Base-by-base conservation (phyloP, 1,140 invertebrate species). In the Aleiodes sp. region DNA sequence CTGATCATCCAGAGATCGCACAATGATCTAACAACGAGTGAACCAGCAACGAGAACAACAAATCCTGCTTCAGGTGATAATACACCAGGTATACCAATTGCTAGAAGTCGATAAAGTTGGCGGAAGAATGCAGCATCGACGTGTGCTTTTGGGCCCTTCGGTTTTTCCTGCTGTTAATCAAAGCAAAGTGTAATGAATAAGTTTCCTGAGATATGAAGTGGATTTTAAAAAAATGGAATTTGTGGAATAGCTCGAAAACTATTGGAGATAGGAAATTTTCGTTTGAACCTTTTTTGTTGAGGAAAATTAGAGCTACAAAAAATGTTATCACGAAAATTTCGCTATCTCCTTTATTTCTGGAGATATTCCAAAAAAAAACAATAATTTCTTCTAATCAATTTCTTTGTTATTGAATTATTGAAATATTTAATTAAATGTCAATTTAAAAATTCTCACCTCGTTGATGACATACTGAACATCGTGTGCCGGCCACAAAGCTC, bases 1-100 rank as follows among this genome's bases (percentile, higher is more conserved):
- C 95, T 92, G 73, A 99, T 99, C 87, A 99, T 92, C 96, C 96
- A 99, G 56, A 99, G 90, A 87, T 99, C 98, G 81, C 96, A 98
- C 24, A 97, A 88, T 0, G 97, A 98, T 78, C 97, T 89, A 4
- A 93, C 90, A 8, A 98, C 88, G 7, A 99, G 87, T 24, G 94
- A 91, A 7, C 83, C 75, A 4, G 96, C 96, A 41, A 99, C 93
- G 7, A 98, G 78, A 2, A 91, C 70, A 78, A 98, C 86, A 72
- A 94, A 95, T 43, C 92, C 94, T 68, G 90, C 87, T 87, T 98
- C 94, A 39, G 90, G 83, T 12, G 90, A 89, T 79, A 91, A 89
- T 24, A 93, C 75, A 26, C 93, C 91, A 12, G 97, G 97, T 60
- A 98, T 88, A 64, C 96, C 89, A 72, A 99, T 95, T 56, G 90